Evolutionary conservation across 2,888 invertebrate genomes (phyloP).

Genomic region (Hypolimnas misippus): DNA sequence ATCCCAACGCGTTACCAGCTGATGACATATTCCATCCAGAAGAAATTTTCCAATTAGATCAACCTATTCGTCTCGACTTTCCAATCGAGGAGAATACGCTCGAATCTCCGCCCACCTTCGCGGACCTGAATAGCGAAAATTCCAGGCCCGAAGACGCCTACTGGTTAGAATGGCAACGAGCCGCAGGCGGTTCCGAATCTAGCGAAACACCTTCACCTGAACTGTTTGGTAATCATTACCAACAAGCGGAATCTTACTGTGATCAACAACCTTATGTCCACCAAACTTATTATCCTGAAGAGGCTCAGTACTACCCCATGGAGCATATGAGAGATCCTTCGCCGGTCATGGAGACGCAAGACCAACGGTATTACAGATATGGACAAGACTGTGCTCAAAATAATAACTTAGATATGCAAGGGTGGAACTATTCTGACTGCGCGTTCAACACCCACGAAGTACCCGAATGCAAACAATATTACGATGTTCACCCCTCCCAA

Average conservation of each 20-base stretch:
- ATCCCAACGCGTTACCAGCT: constrained; percentile 84
- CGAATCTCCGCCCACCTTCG: constrained; percentile 87
- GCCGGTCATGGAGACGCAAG: constrained; percentile 64
- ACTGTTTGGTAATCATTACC: constrained; percentile 70
- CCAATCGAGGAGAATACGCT: constrained; percentile 77
- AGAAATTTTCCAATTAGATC: constrained; percentile 90
- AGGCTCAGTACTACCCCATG: constrained; percentile 69
- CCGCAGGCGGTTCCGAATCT: constrained; percentile 72
- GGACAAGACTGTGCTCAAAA: constrained; percentile 67
- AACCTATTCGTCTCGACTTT: constrained; percentile 87
- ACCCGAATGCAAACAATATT: constrained; percentile 68
- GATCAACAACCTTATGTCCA: constrained; percentile 68
- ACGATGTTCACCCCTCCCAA: constrained; percentile 66
- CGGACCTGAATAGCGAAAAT: constrained; percentile 89
- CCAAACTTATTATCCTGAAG: constrained; percentile 73
- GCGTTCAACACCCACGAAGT: constrained; percentile 63
- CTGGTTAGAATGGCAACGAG: constrained; percentile 84
- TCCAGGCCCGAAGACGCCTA: constrained; percentile 85
- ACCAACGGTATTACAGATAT: constrained; percentile 71
- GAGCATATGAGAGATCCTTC: constrained; percentile 66
- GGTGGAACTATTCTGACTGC: constrained; percentile 72
- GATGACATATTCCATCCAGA: constrained; percentile 90
- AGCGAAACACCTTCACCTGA: constrained; percentile 85
- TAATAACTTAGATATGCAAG: constrained; percentile 62
- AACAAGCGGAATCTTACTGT: constrained; percentile 70